phyloP scores from a whole-genome alignment of 2,888 invertebrate genomes.

The Lepidocyrtinus sp. region DNA sequence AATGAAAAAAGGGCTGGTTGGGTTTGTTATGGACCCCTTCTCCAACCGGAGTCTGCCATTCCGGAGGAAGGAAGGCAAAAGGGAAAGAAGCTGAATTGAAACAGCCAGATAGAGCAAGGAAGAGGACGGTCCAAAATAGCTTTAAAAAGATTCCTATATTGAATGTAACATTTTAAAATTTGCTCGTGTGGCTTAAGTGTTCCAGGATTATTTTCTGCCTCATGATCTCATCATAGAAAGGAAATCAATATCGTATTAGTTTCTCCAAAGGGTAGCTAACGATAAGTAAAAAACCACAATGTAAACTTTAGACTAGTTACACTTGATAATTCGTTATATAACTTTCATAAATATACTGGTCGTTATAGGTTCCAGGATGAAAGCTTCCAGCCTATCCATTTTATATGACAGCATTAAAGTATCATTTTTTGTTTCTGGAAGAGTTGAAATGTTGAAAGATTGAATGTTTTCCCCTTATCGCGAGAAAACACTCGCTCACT shows the following conservation, averaged over 20 bases:
- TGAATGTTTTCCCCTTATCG: background rate
- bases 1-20: background rate
- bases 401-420: background rate
- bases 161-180: too few species aligned
- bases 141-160: too few species aligned
- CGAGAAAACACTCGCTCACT: background rate
- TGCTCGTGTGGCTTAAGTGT: slow-evolving; percentile 5
- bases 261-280: background rate
- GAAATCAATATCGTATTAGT: background rate
- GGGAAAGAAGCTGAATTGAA: background rate
- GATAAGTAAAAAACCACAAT: background rate
- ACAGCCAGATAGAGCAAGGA: too few species aligned
- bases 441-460: background rate
- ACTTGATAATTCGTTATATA: background rate
- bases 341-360: too few species aligned
- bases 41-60: background rate
- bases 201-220: background rate
- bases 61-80: background rate
- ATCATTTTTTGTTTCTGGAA: background rate
- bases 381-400: background rate
- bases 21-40: background rate
- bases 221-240: background rate
- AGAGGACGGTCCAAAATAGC: too few species aligned
- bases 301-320: background rate
- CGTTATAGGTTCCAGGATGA: background rate